Evolutionary conservation across 2,113 vertebrate species (phyloP), one percentile per base, ranked within the genome.

Genomic region (Actinemys pallida): DNA sequence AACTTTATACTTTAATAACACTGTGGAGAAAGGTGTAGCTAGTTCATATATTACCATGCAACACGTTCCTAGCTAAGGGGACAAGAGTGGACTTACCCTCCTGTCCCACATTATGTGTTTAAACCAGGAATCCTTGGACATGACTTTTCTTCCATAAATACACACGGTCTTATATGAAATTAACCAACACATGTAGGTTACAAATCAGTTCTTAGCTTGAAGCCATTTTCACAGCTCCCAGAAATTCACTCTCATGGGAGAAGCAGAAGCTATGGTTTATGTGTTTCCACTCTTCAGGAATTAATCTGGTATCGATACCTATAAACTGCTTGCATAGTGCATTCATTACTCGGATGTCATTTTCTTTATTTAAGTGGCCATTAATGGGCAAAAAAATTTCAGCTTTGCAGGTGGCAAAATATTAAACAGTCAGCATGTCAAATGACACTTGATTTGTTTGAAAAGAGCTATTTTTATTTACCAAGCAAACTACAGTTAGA

Each of bases 11-110:
- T 88, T 93, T 97, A 96, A 93, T 88, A 95, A 96, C 86, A 81
- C 82, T 93, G 84, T 91, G 94, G 93, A 88, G 92, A 96, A 94
- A 93, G 92, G 93, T 81, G n/a, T 97, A 97, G 96, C 83, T 97
- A 97, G 89, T 81, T 95, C 84, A 83, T 22, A 65, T 7, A 7
- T 90, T 96, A 69, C 91, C 88, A 89, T 85, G 94, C 92, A 89
- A 83, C 54, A 83, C 17, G 57, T 90, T 97, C 93, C 89, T 94
- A 94, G 83, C 53, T 90, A 87, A 92, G 85, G 83, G 5, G 16
- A 92, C 52, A 84, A 90, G 93, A 93, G 86, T 88, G 88, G 80
- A 94, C 22, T 90, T 85, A 39, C 25, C 62, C 94, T 75, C 52
- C 54, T 86, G 65, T 79, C 65, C 93, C 69, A 69, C 81, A 92